Evolutionary conservation across 2,888 invertebrate species (phyloP).

Genomic region (Callimorpha dominula): DNA sequence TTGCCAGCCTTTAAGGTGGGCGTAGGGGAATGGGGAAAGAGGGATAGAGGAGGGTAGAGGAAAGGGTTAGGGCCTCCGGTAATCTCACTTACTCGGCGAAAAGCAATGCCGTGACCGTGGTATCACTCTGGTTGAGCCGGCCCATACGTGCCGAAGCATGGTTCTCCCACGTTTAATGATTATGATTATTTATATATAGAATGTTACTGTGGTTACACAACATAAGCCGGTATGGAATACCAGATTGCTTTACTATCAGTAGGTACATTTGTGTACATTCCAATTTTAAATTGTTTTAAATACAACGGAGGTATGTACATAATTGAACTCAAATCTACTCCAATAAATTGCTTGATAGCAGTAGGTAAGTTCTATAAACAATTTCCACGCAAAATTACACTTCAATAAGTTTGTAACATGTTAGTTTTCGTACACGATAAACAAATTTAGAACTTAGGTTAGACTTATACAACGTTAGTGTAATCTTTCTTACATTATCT

Average conservation of each 20-base stretch:
- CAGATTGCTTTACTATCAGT: not conserved
- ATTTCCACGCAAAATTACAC: constrained; percentile 1
- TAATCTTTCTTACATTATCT: not conserved
- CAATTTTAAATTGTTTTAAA: not conserved
- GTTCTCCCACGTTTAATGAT: too few species aligned
- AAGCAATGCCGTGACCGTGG: too few species aligned
- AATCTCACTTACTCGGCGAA: too few species aligned
- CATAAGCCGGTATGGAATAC: not conserved
- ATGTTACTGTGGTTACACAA: not conserved
- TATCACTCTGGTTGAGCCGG: too few species aligned
- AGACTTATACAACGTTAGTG: not conserved
- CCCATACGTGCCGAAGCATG: too few species aligned
- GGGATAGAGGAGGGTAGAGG: too few species aligned
- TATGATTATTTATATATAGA: not conserved
- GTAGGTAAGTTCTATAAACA: not conserved
- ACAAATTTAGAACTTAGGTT: not conserved
- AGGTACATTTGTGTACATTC: not conserved
- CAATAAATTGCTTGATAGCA: not conserved
- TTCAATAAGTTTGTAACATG: constrained; percentile 9
- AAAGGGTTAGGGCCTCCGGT: too few species aligned
- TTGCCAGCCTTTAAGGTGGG: too few species aligned
- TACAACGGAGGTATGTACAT: not conserved
- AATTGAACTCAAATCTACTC: not conserved
- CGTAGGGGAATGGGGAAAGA: too few species aligned
- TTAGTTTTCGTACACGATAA: not conserved